Conservation (phyloP, 1,140 invertebrate species). For the Formica exsecta region DNA sequence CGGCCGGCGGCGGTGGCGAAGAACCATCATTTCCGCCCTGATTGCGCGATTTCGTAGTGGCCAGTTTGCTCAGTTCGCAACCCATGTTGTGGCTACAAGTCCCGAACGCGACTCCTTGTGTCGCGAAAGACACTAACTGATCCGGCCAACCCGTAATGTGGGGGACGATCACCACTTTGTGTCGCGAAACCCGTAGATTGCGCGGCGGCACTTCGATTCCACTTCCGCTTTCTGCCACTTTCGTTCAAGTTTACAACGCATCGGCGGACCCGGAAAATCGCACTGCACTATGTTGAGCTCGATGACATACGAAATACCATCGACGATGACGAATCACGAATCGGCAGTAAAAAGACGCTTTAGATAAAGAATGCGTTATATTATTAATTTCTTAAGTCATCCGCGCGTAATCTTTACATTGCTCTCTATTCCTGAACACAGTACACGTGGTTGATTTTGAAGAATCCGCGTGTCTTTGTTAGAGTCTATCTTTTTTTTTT, state of each 20-base stretch:
- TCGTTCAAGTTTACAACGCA: constrained; percentile 48
- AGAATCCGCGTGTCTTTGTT: not conserved
- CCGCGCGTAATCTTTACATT: not conserved
- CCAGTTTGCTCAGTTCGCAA: constrained; percentile 92
- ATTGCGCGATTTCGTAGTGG: constrained; percentile 87
- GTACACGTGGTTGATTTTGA: constrained; percentile 27
- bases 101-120: constrained; percentile 10
- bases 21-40: constrained; percentile 83
- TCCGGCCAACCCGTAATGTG: constrained; percentile 1
- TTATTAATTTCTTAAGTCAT: not conserved
- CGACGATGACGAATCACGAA: constrained; percentile 2
- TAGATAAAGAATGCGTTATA: constrained; percentile 7
- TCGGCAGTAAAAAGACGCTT: constrained; percentile 43
- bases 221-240: constrained; percentile 55
- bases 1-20: constrained; percentile 86
- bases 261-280: constrained; percentile 16
- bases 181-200: constrained; percentile 24
- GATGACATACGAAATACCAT: not conserved
- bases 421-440: constrained; percentile 37
- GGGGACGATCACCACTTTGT: constrained; percentile 34
- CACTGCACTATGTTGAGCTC: constrained; percentile 13
- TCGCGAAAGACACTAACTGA: constrained; percentile 53
- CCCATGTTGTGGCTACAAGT: constrained; percentile 87
- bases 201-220: constrained; percentile 34
- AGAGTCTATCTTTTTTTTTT: not conserved